phyloP scores from a whole-genome alignment of 1,140 invertebrate genomes.

The Zophobas atratus region DNA sequence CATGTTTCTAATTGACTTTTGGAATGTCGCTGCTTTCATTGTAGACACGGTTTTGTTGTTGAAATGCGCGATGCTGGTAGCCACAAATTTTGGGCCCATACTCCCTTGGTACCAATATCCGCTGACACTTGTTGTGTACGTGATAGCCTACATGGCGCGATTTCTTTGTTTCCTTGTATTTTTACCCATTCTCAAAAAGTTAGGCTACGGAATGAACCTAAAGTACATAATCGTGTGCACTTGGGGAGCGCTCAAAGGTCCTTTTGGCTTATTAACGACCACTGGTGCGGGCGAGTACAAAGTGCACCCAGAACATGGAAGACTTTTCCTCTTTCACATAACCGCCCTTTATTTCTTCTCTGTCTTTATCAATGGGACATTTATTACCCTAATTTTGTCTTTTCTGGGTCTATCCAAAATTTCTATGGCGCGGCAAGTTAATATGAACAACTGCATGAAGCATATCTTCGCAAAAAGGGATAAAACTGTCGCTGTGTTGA shows the following conservation, averaged over 20 bases:
- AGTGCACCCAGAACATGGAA: background rate
- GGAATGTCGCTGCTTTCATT: background rate
- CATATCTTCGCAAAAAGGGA: slow-evolving; percentile 33
- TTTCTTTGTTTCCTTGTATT: slow-evolving; percentile 8
- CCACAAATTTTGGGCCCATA: background rate
- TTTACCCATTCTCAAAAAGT: background rate
- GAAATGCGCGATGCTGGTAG: background rate
- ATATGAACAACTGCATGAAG: slow-evolving; percentile 44
- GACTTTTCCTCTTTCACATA: background rate
- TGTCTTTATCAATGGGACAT: slow-evolving; percentile 10
- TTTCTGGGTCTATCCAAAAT: slow-evolving; percentile 11
- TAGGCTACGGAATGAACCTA: slow-evolving; percentile 9
- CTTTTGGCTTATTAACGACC: background rate
- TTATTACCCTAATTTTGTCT: background rate
- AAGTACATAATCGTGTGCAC: slow-evolving; percentile 2
- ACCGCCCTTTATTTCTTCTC: slow-evolving; percentile 7
- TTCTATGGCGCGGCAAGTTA: slow-evolving; percentile 15
- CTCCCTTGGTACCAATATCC: background rate
- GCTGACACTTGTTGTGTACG: background rate
- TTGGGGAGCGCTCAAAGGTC: slow-evolving; percentile 8
- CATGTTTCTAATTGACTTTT: background rate
- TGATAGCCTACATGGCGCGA: background rate
- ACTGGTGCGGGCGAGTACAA: background rate
- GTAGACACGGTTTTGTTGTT: background rate
- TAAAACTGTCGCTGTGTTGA: slow-evolving; percentile 8